phyloP scores from a whole-genome alignment of 2,113 vertebrate genomes.

The Euleptes europaea region DNA sequence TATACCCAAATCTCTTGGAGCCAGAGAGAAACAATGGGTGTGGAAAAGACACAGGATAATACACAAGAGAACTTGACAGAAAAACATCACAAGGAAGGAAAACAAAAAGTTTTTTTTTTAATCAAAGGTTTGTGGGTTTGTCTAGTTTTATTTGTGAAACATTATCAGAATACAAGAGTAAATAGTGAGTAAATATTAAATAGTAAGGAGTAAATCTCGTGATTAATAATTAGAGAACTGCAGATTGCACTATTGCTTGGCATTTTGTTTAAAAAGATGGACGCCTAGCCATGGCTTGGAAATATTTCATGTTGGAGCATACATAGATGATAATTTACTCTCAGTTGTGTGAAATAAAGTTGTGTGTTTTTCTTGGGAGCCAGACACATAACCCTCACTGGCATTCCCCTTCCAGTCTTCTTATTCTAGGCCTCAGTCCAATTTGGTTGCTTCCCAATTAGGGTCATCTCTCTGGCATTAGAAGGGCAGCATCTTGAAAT shows the following conservation, averaged over 20 bases:
- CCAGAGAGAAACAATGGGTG: conserved; percentile 45
- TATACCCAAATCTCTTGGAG: not conserved
- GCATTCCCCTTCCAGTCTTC: not conserved
- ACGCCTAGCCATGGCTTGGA: not conserved
- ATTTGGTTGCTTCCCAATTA: not conserved
- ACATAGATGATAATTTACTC: conserved; percentile 33
- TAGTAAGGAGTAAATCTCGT: not conserved
- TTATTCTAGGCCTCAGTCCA: fast-evolving
- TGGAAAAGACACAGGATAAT: conserved; percentile 49
- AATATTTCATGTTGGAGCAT: not conserved
- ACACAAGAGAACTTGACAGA: not conserved
- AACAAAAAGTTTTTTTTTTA: not conserved
- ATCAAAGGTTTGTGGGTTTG: conserved; percentile 35
- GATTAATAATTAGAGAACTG: conserved; percentile 27
- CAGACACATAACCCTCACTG: conserved; percentile 6
- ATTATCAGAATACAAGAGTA: conserved; percentile 4
- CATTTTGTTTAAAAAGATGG: not conserved
- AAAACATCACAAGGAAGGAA: not conserved
- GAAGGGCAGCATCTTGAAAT: not conserved
- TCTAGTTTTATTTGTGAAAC: conserved; percentile 18
- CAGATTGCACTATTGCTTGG: not conserved
- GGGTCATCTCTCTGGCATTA: not conserved
- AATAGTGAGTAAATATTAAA: not conserved
- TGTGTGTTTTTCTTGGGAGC: not conserved
- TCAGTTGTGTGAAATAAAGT: not conserved